phyloP scores from a whole-genome alignment of 1,140 invertebrate species.

The Heliothis virescens region DNA sequence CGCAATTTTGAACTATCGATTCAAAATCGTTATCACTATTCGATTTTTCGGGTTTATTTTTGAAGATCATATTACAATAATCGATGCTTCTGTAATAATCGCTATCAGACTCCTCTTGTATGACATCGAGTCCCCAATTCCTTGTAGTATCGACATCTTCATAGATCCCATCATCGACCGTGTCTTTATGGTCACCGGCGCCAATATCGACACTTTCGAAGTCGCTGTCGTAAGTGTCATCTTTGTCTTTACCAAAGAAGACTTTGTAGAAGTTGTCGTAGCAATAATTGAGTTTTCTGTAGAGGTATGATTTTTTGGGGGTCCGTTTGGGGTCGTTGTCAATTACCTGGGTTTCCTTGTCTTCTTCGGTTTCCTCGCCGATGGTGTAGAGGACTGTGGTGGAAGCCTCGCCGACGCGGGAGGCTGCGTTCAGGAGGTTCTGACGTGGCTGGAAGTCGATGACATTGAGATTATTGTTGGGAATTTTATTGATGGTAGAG shows the following conservation, averaged over 20 bases:
- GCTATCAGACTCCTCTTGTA: conserved; percentile 84
- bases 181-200: conserved; percentile 42
- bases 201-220: conserved; percentile 36
- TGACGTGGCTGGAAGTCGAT: conserved; percentile 91
- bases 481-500: too few species aligned
- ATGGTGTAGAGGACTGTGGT: conserved; percentile 97
- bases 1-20: conserved; percentile 70
- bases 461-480: conserved; percentile 20
- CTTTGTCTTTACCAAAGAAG: conserved; percentile 74
- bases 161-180: conserved; percentile 82
- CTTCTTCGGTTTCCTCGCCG: conserved; percentile 94
- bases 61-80: conserved; percentile 72
- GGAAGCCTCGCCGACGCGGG: conserved; percentile 97
- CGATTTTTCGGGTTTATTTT: conserved; percentile 46
- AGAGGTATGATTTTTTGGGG: conserved; percentile 77
- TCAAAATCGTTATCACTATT: conserved; percentile 61
- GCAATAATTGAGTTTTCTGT: conserved; percentile 82
- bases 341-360: conserved; percentile 90
- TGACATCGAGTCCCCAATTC: conserved; percentile 75
- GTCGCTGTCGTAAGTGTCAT: conserved; percentile 45
- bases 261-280: conserved; percentile 84
- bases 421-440: conserved; percentile 97
- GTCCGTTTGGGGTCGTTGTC: conserved; percentile 51
- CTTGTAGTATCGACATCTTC: conserved; percentile 80
- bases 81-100: conserved; percentile 83